Conservation (phyloP, 1,140 invertebrate genomes). For the Scaptomyza pallida region DNA sequence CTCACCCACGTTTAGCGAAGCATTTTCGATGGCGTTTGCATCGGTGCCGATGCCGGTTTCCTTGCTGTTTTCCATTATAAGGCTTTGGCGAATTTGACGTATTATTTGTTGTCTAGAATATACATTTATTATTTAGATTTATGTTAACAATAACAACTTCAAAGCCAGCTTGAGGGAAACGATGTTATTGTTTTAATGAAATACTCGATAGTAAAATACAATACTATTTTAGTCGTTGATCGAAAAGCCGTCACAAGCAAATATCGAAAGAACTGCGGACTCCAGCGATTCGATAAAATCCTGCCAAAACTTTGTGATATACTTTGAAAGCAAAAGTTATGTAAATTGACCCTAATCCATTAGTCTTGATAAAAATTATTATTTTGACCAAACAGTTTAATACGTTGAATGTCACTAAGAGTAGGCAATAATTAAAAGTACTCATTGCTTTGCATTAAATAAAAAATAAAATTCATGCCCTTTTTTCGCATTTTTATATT, state of each 20-base stretch:
- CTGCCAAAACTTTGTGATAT: background rate
- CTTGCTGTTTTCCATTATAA: constrained; percentile 22
- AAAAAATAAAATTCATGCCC: no score
- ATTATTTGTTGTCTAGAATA: background rate
- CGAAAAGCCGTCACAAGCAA: background rate
- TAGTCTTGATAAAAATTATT: no score
- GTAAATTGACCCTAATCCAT: no score
- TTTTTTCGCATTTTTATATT: no score
- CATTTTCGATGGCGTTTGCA: background rate
- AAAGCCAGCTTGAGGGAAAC: background rate
- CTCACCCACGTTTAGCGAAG: background rate
- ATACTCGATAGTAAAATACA: background rate
- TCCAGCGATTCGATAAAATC: no score
- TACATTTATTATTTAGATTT: no score
- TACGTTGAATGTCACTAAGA: no score
- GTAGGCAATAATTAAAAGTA: no score
- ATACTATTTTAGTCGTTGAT: background rate
- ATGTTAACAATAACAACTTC: background rate
- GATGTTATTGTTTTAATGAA: background rate
- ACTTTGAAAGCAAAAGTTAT: no score
- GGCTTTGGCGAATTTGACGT: background rate
- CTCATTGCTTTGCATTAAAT: no score
- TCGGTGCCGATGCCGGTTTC: constrained; percentile 37
- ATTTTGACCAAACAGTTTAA: no score
- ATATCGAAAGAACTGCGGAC: no score